Evolutionary conservation across 2,797 vertebrate species (phyloP), one percentile per base, ranked within the genome.

Genomic region (Petrocephalus sullivani): DNA sequence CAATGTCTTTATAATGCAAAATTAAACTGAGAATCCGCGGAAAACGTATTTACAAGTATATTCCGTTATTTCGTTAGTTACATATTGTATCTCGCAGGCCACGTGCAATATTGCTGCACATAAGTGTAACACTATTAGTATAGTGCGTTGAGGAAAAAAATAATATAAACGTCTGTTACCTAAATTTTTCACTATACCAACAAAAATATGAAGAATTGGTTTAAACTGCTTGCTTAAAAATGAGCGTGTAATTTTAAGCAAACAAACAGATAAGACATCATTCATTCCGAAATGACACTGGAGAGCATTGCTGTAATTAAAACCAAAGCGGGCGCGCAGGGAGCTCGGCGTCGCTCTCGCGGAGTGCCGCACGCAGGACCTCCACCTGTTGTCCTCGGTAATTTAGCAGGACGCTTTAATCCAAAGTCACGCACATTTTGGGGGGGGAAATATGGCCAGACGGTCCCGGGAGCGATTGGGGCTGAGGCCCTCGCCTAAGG

Each of bases 1-100:
- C 54, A 14, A 21, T 46, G 41, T 57, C 56, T 87, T 87, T 78
- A 87, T 37, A 56, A 85, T 37, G 19, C 28, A 75, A 87, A 87
- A 87, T 54, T 3, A 54, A 87, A 87, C 67, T 37, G 53, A 78
- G 12, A 16, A 78, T 56, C 51, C 7, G 49, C 28, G 6, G 16
- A 14, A 28, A n/a, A 6, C 28, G 23, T 41, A 28, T 21, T 28
- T 75, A 33, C 51, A 87, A 75, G 7, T 28, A 28, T 57, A 78
- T 28, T 46, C 51, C 16, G 33, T 56, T 85, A 4, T 85, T 81
- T 21, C 19, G 3, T 49, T 21, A 46, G 75, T 81, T 19, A 81
- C 49, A 12, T n/a, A n/a, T 49, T 8, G 64, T 71, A 71, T 71
- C 64, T 33, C 33, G 28, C 4, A 67, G 61, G 61, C 23, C 28